These are phyloP conservation scores for Drosophila setifemur DNA, from an alignment of 1,140 invertebrate species.

Conservation along the genomic window DNA sequence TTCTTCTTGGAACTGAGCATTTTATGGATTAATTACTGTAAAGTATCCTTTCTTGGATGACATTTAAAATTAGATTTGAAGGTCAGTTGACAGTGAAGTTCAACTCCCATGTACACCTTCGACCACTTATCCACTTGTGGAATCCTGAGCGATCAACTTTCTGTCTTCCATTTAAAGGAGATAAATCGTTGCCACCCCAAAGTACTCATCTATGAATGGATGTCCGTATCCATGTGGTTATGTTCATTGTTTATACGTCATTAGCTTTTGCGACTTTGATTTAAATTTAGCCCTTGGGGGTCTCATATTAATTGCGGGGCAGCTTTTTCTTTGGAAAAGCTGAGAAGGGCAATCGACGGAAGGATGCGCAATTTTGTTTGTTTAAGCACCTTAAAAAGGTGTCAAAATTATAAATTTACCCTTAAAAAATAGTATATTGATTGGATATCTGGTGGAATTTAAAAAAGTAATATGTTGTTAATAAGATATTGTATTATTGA, in stretches of 20 bases:
- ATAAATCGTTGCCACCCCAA: constrained; percentile 26
- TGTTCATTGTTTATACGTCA: constrained; percentile 45
- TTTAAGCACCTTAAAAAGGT: background rate
- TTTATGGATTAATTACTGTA: no score
- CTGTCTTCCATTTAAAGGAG: constrained; percentile 8
- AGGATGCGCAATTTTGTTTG: background rate
- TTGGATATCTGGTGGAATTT: no score
- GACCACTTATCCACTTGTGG: constrained; percentile 19
- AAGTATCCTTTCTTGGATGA: no score
- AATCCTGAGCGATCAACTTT: background rate
- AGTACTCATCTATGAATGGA: no score
- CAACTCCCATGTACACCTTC: no score
- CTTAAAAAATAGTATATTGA: no score
- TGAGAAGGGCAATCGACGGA: background rate
- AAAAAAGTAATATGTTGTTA: no score
- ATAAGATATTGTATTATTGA: no score
- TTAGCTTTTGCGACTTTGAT: constrained; percentile 64
- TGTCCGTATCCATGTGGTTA: background rate
- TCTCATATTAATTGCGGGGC: constrained; percentile 25
- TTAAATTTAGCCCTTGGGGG: constrained; percentile 48
- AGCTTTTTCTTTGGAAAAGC: constrained; percentile 6
- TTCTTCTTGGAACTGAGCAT: constrained; percentile 6
- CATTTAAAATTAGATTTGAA: constrained; percentile 57
- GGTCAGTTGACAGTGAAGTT: constrained; percentile 46
- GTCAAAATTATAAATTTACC: no score